phyloP scores from a whole-genome alignment of 2,797 vertebrate genomes.

The Lerista edwardsae region DNA sequence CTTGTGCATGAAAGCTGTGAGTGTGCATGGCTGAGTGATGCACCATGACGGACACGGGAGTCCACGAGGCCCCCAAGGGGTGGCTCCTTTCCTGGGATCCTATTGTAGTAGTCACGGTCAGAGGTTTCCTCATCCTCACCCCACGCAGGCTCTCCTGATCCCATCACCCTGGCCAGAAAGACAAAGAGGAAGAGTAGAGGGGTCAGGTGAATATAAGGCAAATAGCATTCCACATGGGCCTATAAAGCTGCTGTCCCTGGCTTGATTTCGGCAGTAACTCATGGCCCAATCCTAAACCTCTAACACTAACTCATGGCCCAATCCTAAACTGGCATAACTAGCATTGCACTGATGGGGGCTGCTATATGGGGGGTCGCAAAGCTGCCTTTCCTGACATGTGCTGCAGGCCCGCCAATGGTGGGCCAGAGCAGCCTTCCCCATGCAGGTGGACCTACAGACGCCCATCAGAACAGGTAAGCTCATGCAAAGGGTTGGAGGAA shows the following conservation, averaged over 20 bases:
- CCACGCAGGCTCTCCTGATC: constrained; percentile 86
- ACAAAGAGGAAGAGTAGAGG: not conserved
- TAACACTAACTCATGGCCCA: no score
- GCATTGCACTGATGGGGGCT: no score
- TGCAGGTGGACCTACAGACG: no score
- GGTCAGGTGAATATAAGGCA: not conserved
- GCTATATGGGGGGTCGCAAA: no score
- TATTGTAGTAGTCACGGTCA: constrained; percentile 94
- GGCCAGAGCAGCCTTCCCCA: no score
- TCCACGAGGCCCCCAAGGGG: constrained; percentile 91
- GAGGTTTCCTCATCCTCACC: constrained; percentile 83
- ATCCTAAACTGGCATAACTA: no score
- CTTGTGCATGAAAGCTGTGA: constrained; percentile 74
- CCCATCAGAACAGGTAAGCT: no score
- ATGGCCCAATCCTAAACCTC: no score
- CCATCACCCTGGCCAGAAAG: constrained; percentile 73
- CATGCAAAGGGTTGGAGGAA: no score
- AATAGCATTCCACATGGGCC: not conserved
- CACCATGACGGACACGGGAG: constrained; percentile 79
- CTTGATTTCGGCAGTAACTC: not conserved
- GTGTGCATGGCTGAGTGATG: constrained; percentile 74
- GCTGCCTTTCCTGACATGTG: no score
- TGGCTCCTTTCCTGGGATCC: constrained; percentile 96
- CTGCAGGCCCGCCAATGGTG: no score
- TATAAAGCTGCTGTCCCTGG: not conserved